These are phyloP conservation scores for Idaea dimidiata DNA, from an alignment of 2,888 invertebrate genomes.

Conservation along the genomic window DNA sequence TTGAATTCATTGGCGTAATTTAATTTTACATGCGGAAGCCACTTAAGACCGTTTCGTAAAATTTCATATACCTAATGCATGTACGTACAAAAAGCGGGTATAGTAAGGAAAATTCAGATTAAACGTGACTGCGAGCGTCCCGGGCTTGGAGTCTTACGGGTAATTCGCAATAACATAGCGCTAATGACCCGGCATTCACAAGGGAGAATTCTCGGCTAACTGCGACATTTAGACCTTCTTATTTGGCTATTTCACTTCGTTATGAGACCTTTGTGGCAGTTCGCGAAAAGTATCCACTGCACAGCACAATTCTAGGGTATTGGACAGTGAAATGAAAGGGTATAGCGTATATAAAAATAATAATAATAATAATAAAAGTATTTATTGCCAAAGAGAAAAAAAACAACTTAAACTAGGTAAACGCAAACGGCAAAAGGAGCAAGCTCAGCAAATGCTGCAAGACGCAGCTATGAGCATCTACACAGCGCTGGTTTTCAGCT, in stretches of 20 bases:
- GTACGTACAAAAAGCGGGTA: conserved; percentile 41
- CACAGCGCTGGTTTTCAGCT: too few species aligned
- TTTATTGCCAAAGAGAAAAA: too few species aligned
- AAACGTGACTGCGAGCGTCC: conserved; percentile 56
- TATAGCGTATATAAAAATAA: too few species aligned
- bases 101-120: conserved; percentile 64
- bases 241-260: conserved; percentile 76
- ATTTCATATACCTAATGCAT: conserved; percentile 8
- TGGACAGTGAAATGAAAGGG: conserved; percentile 16
- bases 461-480: too few species aligned
- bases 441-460: too few species aligned
- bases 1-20: conserved; percentile 46
- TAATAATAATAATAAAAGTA: too few species aligned
- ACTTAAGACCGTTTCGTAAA: conserved; percentile 36
- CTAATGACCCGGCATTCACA: conserved; percentile 75
- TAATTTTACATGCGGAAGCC: conserved; percentile 47
- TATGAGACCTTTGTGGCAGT: conserved; percentile 66
- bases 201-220: conserved; percentile 73
- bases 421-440: too few species aligned
- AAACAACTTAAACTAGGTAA: too few species aligned
- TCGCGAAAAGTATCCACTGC: conserved; percentile 56
- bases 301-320: conserved; percentile 33
- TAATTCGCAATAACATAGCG: conserved; percentile 74
- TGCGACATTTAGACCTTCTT: conserved; percentile 76
- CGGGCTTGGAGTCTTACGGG: conserved; percentile 51